Evolutionary conservation across 30 jellyfish, hydroid and myxozoan species (phyloP), one percentile per base, ranked within the genome.

Genomic region (Aurelia sp.): DNA sequence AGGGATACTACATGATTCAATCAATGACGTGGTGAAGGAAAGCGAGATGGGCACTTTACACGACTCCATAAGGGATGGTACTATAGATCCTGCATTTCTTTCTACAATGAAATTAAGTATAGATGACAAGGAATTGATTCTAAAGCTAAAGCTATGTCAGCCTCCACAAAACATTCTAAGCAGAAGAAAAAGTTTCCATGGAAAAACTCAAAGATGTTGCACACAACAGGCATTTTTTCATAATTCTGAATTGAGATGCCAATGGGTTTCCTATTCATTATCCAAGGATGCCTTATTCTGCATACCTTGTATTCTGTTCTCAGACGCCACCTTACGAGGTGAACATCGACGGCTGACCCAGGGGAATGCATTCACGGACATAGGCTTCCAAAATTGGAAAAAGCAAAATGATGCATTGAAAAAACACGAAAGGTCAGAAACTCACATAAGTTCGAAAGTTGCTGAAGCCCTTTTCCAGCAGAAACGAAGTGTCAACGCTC

Each of bases 301-400:
- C 53, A 17, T 62, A 18, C 71, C 90, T 27, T 64, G 90, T 19
- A n/a, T 79, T 51, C 83, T 79, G 83, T 79, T 79, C 62, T 62
- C 90, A 17, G 90, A 64, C 20, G 70, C 83, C 13, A 17, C 78
- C 20, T 44, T 44, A 16, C 21, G 90, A 4, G 82, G 90, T 58
- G 90, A 79, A 47, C 13, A 37, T 44, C 71, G 41, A 48, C 53
- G 90, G 19, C 40, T 15, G 19, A 16, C 16, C n/a, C 90, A 79
- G 66, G 82, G 82, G 7, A 18, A 62, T 30, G 73, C 83, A 62
- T 79, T 79, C 51, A 20, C 61, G 12, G 61, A 13, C 21, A 17
- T 0, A 2, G 90, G 90, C 7, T 79, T 65, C 53, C 66, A 50
- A 8, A 79, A 65, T 72, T 62, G 90, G 90, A 79, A 65, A 71